These are phyloP conservation scores for Alligator sinensis DNA, from an alignment of 2,113 vertebrate genomes.

Conservation along the genomic window DNA sequence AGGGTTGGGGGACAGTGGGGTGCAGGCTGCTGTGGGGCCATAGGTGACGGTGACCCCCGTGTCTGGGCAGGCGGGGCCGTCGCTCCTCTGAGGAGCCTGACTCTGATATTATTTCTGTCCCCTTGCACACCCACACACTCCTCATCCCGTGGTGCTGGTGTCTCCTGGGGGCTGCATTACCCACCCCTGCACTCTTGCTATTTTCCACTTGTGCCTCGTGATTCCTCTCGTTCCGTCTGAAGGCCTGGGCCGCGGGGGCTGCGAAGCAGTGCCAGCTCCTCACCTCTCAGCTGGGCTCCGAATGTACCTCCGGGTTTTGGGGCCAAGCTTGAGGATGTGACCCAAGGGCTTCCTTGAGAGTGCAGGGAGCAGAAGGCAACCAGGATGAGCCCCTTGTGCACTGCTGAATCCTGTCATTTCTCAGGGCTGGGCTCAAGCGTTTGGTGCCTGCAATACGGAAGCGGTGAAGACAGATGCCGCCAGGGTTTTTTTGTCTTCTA, in stretches of 20 bases:
- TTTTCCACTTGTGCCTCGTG: not conserved
- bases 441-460: too few relatives aligned
- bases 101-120: too few relatives aligned
- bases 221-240: not conserved
- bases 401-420: not conserved
- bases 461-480: too few relatives aligned
- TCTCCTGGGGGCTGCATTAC: too few relatives aligned
- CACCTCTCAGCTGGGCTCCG: not conserved
- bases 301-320: not conserved
- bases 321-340: not conserved
- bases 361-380: not conserved
- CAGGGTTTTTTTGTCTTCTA: not conserved
- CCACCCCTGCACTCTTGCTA: too few relatives aligned
- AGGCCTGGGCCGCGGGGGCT: not conserved
- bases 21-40: too few relatives aligned
- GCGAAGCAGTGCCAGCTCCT: not conserved
- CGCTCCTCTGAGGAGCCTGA: not conserved
- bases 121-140: too few relatives aligned
- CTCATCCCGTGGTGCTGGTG: too few relatives aligned
- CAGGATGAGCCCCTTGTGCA: not conserved
- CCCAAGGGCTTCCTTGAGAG: too few relatives aligned
- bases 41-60: not conserved
- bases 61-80: too few relatives aligned
- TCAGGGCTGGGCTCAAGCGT: not conserved
- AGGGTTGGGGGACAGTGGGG: too few relatives aligned